Conservation (phyloP, 2,113 vertebrate genomes). For the Neodon shergylaensis region DNA sequence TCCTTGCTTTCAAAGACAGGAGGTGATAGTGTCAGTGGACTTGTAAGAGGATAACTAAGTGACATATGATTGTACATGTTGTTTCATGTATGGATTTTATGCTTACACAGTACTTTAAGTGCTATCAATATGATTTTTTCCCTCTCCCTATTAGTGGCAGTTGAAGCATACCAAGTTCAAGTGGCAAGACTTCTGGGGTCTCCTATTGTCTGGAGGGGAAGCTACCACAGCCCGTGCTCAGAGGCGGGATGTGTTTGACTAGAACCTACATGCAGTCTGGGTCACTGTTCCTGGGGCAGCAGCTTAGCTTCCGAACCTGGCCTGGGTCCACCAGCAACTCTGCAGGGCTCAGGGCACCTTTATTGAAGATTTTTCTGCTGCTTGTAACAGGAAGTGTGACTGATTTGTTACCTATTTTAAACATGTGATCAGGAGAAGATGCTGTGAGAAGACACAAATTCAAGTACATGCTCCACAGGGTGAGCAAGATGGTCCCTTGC, state of each 20-base stretch:
- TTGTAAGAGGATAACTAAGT: neutral
- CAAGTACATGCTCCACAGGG: neutral
- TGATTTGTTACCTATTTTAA: neutral
- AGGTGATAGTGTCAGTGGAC: neutral
- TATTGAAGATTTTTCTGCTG: neutral
- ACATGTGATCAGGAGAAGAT: neutral
- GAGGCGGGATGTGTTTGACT: neutral
- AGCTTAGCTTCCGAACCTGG: neutral
- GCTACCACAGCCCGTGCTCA: neutral
- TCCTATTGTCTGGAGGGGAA: neutral
- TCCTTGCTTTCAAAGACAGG: neutral
- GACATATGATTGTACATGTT: neutral
- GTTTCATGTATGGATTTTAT: constrained; percentile 2
- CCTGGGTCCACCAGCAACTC: neutral
- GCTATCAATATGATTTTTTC: neutral
- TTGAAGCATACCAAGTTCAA: neutral
- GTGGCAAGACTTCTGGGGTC: neutral
- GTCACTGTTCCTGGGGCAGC: neutral
- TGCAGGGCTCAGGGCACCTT: neutral
- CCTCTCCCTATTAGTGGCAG: neutral
- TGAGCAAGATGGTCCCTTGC: neutral
- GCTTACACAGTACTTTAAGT: neutral
- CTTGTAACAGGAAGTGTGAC: constrained; percentile 8
- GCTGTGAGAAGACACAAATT: neutral
- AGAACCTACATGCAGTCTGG: neutral